Base-by-base conservation (phyloP, 2,113 vertebrate genomes). In the Oncorhynchus tshawytscha region DNA sequence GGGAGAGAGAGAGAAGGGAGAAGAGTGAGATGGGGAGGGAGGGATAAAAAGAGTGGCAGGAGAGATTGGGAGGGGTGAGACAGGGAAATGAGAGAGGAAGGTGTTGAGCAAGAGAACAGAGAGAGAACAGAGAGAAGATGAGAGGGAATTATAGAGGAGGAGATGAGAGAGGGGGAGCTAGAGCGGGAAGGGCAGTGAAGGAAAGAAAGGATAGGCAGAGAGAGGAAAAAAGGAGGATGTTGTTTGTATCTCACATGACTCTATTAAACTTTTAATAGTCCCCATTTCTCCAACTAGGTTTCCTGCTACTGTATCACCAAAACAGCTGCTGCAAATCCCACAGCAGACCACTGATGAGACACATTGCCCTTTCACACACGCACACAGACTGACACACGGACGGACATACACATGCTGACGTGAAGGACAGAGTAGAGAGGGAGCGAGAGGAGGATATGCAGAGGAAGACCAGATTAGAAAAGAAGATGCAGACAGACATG, bases 401-500 rank as follows among this genome's bases (percentile, higher is more conserved):
- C 18, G 20, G 29, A 66, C 64, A 49, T 51, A 51, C 64, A 67
- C 27, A 60, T 54, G 31, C 74, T n/a, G 29, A n/a, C 2, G 70
- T 34, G 54, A 29, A 48, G 49, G 48, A 15, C 68, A 60, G 54
- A 18, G 54, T 20, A 7, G 59, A 2, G 59, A 62, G n/a, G 18
- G 70, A 70, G 67, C 18, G 69, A 60, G 60, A 6, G 76, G 66
- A 84, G 51, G 72, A 72, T 78, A 78, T 73, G 74, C 31, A 70
- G 24, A 77, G 75, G 25, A 71, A 83, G 78, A 80, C 71, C 48
- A 84, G 86, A 90, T 90, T 80, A 89, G 85, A 86, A 82, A 92
- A 89, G 80, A 81, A 88, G 85, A 74, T 4, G 82, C 85, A 79
- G 81, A 72, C 79, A 86, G 86, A 88, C 45, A 75, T 49, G 22